These are phyloP conservation scores for Nyctalus aviator DNA, from an alignment of 2,797 vertebrate species.

Conservation along the genomic window DNA sequence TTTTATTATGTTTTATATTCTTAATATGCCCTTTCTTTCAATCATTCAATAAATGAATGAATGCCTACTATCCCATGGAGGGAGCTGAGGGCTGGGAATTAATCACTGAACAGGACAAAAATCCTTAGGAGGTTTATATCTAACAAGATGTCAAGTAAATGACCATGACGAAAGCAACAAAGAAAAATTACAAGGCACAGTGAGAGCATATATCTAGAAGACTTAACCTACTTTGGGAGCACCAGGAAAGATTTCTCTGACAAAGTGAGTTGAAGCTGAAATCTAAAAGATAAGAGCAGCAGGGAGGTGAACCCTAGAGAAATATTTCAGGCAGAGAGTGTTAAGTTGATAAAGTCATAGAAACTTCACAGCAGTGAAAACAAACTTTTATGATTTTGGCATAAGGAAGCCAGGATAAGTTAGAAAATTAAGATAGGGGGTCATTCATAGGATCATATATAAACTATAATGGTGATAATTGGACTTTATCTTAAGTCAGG, in stretches of 20 bases:
- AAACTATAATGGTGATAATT: not conserved
- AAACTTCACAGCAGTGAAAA: slow-evolving; percentile 26
- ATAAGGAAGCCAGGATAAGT: not conserved
- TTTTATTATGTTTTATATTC: slow-evolving; percentile 48
- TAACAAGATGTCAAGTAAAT: slow-evolving; percentile 46
- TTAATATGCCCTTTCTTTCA: slow-evolving; percentile 14
- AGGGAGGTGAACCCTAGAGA: not conserved
- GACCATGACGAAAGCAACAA: slow-evolving; percentile 14
- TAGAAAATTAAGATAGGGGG: slow-evolving; percentile 26
- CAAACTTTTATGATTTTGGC: slow-evolving; percentile 2
- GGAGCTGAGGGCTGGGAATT: not conserved
- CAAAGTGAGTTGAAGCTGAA: slow-evolving; percentile 20
- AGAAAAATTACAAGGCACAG: slow-evolving; percentile 8
- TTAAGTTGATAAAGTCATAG: not conserved
- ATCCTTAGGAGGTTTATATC: not conserved
- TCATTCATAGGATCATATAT: not conserved
- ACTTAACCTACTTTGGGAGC: not conserved
- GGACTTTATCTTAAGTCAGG: not conserved
- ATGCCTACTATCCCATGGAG: not conserved
- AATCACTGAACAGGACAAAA: slow-evolving; percentile 16
- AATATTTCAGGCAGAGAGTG: not conserved
- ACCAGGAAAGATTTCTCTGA: not conserved
- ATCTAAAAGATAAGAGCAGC: not conserved
- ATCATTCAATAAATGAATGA: not conserved
- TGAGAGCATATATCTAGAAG: not conserved